These are phyloP conservation scores for Temnothorax longispinosus DNA, from an alignment of 1,140 invertebrate genomes.

Conservation along the genomic window DNA sequence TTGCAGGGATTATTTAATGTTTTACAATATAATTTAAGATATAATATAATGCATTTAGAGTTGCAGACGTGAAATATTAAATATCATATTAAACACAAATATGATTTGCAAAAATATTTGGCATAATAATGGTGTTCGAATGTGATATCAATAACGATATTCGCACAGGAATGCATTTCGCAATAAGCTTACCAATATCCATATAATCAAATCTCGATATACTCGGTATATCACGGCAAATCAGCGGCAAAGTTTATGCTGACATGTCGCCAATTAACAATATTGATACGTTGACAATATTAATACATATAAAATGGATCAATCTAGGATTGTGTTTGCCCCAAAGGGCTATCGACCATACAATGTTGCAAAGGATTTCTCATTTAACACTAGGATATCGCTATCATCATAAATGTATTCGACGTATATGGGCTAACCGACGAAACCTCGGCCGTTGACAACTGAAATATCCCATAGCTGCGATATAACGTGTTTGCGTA, in stretches of 20 bases:
- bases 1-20: background rate
- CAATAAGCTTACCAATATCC: background rate
- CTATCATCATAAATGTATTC: constrained; percentile 9
- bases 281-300: constrained; percentile 44
- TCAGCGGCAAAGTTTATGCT: constrained; percentile 33
- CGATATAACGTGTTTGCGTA: background rate
- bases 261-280: constrained; percentile 24
- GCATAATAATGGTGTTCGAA: background rate
- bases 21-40: constrained; percentile 3
- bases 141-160: background rate
- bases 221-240: background rate
- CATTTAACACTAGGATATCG: constrained; percentile 8
- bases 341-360: background rate
- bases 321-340: background rate
- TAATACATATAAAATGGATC: constrained; percentile 29
- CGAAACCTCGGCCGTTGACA: background rate
- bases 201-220: constrained; percentile 46
- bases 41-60: background rate
- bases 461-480: background rate
- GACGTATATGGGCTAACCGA: background rate
- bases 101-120: constrained; percentile 22
- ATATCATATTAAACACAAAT: constrained; percentile 21
- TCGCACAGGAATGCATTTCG: background rate
- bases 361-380: constrained; percentile 32
- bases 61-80: background rate